Base-by-base conservation (phyloP, 2,888 invertebrate genomes). In the Nasonia oneida region DNA sequence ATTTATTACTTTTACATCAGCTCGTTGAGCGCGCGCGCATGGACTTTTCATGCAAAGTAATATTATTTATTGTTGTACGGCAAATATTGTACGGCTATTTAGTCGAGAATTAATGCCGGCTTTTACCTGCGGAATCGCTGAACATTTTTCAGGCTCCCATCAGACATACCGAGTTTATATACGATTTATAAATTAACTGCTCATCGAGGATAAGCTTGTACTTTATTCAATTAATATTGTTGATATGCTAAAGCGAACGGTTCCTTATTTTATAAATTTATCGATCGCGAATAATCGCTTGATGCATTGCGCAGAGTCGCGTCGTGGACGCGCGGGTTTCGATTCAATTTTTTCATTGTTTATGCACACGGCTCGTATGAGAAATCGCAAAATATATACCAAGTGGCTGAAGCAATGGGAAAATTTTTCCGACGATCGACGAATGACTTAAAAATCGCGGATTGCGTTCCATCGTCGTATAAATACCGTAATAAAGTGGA, bases 1-100 rank as follows among this genome's bases (percentile, higher is more conserved):
- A 77, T 61, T 61, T 78, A 61, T 78, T 23, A 64, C 64, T 78
- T 78, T 64, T 23, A 42, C 42, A 78, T 64, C 64, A 39, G n/a
- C 39, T 78, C 29, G 42, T 78, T 47, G 61, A 78, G 78, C 37
- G 39, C 78, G 29, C 78, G 15, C 29, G 64, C 5, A 42, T 29
- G 29, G 14, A 50, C 75, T 14, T 53, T 76, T 53, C 23, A 39
- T 39, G 61, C n/a, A 78, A 53, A 78, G 29, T 64, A 78, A 64
- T 64, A 39, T 64, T 78, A 78, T 78, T 78, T 78, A 78, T 42
- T 47, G 39, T 64, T 64, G 37, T 39, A 37, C n/a, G 23, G 64
- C 15, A 78, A 64, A 78, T 23, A 73, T 73, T 47, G 42, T 71
- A 78, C 23, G 29, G 6, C 23, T 61, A 67, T 67, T 78, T 78